Base-by-base conservation (phyloP, 2,113 vertebrate genomes). In the Notarius lentiginosus region DNA sequence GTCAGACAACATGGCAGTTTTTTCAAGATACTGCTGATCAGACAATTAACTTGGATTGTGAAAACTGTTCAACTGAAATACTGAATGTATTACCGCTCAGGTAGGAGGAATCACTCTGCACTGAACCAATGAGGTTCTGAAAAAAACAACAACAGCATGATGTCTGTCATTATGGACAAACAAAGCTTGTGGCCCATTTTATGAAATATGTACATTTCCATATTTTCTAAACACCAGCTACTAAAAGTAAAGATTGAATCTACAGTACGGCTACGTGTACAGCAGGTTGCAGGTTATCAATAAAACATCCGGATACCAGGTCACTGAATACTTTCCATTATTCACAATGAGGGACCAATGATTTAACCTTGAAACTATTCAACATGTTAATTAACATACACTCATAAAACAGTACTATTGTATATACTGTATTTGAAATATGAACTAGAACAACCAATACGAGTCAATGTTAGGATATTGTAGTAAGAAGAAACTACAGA, bases 1-100 rank as follows among this genome's bases (percentile, higher is more conserved):
- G 58, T 81, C 83, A n/a, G 77, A 84, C 70, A 82, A 88, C 83
- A 80, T 20, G 14, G 7, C 41, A 75, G 79, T 34, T 87, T 73
- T 85, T 87, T 75, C 20, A 72, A 84, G 34, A 75, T 82, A 22
- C 30, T 41, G 22, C 76, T 47, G 41, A 75, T 81, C 80, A 73
- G 53, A 61, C 68, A 76, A 58, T 86, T 84, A 85, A 60, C 68
- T 76, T 80, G 27, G 53, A 88, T 55, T 72, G 3, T 72, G 55
- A 30, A 22, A 75, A 51, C 14, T 1, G 22, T 73, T 63, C 2
- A 20, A 86, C 49, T 79, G 1, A 12, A 22, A 1, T 30, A 34
- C 7, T 7, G 8, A 79, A 56, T 60, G 77, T 51, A 24, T 49
- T 61, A 61, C 18, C 7, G 68, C 34, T 56, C 53, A 70, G 82